phyloP scores from a whole-genome alignment of 2,797 vertebrate species.

The Tachyglossus aculeatus region DNA sequence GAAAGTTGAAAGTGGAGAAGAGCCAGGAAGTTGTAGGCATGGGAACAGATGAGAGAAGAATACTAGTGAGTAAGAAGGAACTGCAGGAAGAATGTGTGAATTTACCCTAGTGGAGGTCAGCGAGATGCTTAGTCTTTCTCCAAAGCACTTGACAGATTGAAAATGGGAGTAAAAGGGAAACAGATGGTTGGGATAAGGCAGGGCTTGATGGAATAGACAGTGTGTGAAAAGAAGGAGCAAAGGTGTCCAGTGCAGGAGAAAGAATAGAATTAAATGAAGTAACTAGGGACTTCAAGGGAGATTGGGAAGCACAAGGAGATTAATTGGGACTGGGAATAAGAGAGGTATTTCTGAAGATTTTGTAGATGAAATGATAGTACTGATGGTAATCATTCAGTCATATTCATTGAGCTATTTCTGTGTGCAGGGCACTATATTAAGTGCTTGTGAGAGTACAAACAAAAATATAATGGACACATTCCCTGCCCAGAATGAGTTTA shows the following conservation, averaged over 20 bases:
- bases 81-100: background rate
- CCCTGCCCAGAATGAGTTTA: too few species aligned
- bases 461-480: too few species aligned
- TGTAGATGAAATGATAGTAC: background rate
- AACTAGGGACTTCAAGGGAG: background rate
- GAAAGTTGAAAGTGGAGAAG: background rate
- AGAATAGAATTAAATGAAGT: background rate
- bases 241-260: background rate
- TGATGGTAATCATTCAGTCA: too few species aligned
- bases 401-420: too few species aligned
- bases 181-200: background rate
- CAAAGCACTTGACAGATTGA: background rate
- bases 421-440: too few species aligned
- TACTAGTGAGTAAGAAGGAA: background rate
- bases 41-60: background rate
- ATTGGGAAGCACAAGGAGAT: background rate
- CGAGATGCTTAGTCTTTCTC: background rate
- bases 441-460: too few species aligned
- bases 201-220: background rate
- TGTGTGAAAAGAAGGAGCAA: background rate
- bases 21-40: background rate
- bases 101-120: too few species aligned
- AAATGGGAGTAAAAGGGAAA: background rate
- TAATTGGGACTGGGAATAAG: background rate
- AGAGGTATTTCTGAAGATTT: background rate